Conservation (phyloP, 2,888 invertebrate species). For the Acrobasis consociella region DNA sequence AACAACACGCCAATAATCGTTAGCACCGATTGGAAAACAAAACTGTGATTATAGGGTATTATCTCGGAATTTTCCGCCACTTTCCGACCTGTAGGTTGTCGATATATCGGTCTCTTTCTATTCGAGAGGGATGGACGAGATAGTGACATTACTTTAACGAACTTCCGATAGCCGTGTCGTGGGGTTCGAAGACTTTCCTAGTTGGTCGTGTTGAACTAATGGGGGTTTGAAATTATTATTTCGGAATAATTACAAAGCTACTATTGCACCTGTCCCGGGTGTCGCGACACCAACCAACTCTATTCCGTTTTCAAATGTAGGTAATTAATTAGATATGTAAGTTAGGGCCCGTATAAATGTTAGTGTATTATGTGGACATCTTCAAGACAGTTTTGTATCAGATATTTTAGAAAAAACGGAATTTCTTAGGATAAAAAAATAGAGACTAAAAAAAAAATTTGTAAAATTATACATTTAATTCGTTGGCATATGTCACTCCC, state of each 20-base stretch:
- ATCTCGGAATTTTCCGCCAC: constrained; percentile 57
- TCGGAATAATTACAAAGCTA: constrained; percentile 1
- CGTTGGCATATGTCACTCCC: too few species aligned
- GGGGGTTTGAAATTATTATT: constrained; percentile 24
- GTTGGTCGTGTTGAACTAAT: constrained; percentile 30
- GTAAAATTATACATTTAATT: too few species aligned
- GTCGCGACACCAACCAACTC: too few species aligned
- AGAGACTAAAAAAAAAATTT: too few species aligned
- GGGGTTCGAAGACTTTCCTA: constrained; percentile 43
- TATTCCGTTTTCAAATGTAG: too few species aligned
- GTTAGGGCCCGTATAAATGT: too few species aligned
- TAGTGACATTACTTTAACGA: constrained; percentile 81
- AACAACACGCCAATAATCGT: constrained; percentile 87
- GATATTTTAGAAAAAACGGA: too few species aligned
- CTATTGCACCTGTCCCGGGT: too few species aligned
- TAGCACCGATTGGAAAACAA: constrained; percentile 86
- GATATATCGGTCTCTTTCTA: constrained; percentile 57
- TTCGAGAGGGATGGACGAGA: constrained; percentile 64
- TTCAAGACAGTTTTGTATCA: too few species aligned
- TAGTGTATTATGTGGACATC: too few species aligned
- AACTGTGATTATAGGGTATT: constrained; percentile 85
- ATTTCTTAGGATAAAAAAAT: too few species aligned
- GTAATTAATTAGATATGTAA: too few species aligned
- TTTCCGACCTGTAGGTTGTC: constrained; percentile 43
- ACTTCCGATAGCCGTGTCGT: constrained; percentile 73